Percentiles rank a stretch among this genome's conserved stretches.
Conservation (phyloP, 1,140 invertebrate species). For the Laupala kohalensis region DNA sequence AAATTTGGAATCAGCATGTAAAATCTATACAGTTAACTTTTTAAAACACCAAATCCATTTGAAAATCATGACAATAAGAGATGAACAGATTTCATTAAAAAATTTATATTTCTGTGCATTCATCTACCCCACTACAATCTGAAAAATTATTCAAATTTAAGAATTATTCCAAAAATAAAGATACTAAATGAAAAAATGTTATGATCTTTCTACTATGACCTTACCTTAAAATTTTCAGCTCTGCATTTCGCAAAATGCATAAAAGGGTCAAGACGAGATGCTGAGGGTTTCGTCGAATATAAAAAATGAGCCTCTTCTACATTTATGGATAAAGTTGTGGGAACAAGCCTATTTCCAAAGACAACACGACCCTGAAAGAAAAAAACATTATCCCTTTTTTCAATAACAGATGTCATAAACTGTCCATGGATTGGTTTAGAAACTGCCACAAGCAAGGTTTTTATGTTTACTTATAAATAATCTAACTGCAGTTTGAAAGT, state of each 20-base stretch:
- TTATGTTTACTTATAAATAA: too few relatives aligned
- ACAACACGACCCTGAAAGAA: slow-evolving; percentile 73
- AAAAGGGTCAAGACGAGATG: slow-evolving; percentile 81
- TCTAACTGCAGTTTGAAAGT: too few relatives aligned
- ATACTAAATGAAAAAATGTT: slow-evolving; percentile 2
- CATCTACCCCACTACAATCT: too few relatives aligned
- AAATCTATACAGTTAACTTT: too few relatives aligned
- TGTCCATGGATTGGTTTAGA: neutral
- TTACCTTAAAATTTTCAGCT: slow-evolving; percentile 80
- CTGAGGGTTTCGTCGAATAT: slow-evolving; percentile 90
- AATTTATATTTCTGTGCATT: too few relatives aligned
- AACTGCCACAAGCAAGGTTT: neutral
- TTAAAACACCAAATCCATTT: too few relatives aligned
- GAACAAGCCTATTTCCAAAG: slow-evolving; percentile 91
- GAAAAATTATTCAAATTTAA: too few relatives aligned
- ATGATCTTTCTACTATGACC: slow-evolving; percentile 4
- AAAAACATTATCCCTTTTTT: too few relatives aligned
- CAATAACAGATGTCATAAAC: slow-evolving; percentile 6
- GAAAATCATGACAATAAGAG: too few relatives aligned
- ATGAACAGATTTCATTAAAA: neutral
- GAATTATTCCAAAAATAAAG: neutral
- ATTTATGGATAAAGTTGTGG: slow-evolving; percentile 82
- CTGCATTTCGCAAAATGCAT: slow-evolving; percentile 94
- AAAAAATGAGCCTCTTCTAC: slow-evolving; percentile 90
- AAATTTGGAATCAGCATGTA: too few relatives aligned